Evolutionary conservation across 2,888 invertebrate species (phyloP), one percentile per base, ranked within the genome.

Genomic region (Ptilodon capucinus): DNA sequence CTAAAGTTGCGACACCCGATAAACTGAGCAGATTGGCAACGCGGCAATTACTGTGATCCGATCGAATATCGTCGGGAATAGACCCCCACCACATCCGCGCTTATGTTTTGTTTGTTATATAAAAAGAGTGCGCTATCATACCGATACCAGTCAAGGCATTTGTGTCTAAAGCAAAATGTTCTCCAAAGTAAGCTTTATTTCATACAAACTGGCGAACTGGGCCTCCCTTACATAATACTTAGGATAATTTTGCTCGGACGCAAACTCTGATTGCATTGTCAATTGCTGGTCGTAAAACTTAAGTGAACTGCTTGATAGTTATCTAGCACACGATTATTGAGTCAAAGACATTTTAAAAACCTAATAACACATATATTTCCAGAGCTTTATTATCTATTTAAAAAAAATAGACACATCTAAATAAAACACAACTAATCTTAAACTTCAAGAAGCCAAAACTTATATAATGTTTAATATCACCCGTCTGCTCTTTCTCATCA

Each of bases 51-150:
- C 86, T 76, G 71, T 81, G 85, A 88, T 87, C 86, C 75, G 84
- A 87, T 88, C 87, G 79, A 86, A 88, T 89, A 86, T 86, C 81
- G 74, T 76, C 81, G 64, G 87, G 86, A 86, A 83, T 82, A 84
- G 79, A 68, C 72, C 84, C 88, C 87, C 88, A 75, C 87, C 84
- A 81, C 59, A 47, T 57, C 60, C 46, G 56, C 59, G 63, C 74
- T 81, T 81, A 80, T 81, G 77, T 85, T 88, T 90, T 88, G 85
- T 88, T 89, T 83, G 83, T 86, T 88, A 90, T 90, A 91, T 91
- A 91, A 88, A 90, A 91, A 88, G 86, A 85, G 80, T 76, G 74
- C 78, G 60, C 76, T 81, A 81, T 80, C 82, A 79, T 67, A 79
- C 76, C 71, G 66, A 75, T 73, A 86, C 75, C 90, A 91, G 87